Conservation (phyloP, 2,113 vertebrate species). For the Eolophus roseicapilla region DNA sequence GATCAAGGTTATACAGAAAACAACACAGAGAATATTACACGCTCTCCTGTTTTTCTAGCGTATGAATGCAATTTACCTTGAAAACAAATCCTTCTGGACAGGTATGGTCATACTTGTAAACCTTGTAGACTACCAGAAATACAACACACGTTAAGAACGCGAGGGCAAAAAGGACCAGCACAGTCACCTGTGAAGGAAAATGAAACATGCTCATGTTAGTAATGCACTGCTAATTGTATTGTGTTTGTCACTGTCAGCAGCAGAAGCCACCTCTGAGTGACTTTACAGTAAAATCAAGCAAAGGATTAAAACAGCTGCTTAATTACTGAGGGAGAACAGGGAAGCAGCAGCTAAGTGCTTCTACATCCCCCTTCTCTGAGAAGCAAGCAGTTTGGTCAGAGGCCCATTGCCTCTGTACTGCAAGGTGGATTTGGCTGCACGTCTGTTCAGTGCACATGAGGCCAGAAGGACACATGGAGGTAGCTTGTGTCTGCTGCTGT, state of each 20-base stretch:
- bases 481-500: not conserved
- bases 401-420: not conserved
- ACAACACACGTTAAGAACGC: slow-evolving; percentile 93
- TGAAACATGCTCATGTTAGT: not conserved
- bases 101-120: slow-evolving; percentile 94
- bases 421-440: not conserved
- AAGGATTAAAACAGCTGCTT: not conserved
- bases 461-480: not conserved
- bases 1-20: not conserved
- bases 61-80: slow-evolving; percentile 74
- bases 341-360: not conserved
- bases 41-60: not conserved
- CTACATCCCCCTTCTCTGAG: not conserved
- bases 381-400: not conserved
- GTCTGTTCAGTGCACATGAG: not conserved
- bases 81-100: slow-evolving; percentile 92
- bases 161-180: slow-evolving; percentile 92
- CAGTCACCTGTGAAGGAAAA: slow-evolving; percentile 81
- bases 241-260: not conserved
- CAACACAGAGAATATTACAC: not conserved
- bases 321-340: not conserved
- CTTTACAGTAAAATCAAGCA: not conserved
- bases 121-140: slow-evolving; percentile 97
- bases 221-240: not conserved
- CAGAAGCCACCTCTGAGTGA: not conserved